phyloP scores from a whole-genome alignment of 2,797 vertebrate species.

The Pangasius larnaudii region DNA sequence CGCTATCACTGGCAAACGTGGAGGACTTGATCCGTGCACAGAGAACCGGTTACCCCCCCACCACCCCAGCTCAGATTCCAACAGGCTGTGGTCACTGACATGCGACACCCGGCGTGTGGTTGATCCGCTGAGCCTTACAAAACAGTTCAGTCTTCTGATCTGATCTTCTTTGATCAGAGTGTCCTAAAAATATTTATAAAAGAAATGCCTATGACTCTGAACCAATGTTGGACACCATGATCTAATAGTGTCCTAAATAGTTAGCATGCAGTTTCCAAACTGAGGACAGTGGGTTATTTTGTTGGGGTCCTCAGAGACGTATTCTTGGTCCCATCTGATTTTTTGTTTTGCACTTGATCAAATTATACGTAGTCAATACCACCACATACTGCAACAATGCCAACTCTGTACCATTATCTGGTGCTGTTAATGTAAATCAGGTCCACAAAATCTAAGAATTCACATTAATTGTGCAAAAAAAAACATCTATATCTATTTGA shows the following conservation, averaged over 20 bases:
- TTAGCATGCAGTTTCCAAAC: neutral
- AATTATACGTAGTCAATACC: neutral
- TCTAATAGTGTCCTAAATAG: neutral
- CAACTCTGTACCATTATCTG: neutral
- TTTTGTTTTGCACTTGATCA: neutral
- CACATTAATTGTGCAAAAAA: neutral
- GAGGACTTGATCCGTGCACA: constrained; percentile 57
- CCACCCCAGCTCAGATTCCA: constrained; percentile 72
- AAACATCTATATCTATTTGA: neutral
- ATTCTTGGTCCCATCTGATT: neutral
- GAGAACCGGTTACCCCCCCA: constrained; percentile 27
- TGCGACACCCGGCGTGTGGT: constrained; percentile 70
- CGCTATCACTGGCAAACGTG: constrained; percentile 67
- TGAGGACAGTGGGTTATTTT: neutral
- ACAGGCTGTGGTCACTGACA: constrained; percentile 68
- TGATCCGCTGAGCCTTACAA: constrained; percentile 49
- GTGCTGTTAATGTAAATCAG: neutral
- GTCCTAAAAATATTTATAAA: neutral
- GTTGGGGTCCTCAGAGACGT: neutral
- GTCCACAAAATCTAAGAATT: neutral
- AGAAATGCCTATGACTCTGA: neutral
- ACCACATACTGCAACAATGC: neutral
- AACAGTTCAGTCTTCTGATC: constrained; percentile 21
- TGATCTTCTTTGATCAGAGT: neutral
- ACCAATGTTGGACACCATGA: neutral